Conservation (phyloP, 2,888 invertebrate genomes). For the Drosophila buzzatii region DNA sequence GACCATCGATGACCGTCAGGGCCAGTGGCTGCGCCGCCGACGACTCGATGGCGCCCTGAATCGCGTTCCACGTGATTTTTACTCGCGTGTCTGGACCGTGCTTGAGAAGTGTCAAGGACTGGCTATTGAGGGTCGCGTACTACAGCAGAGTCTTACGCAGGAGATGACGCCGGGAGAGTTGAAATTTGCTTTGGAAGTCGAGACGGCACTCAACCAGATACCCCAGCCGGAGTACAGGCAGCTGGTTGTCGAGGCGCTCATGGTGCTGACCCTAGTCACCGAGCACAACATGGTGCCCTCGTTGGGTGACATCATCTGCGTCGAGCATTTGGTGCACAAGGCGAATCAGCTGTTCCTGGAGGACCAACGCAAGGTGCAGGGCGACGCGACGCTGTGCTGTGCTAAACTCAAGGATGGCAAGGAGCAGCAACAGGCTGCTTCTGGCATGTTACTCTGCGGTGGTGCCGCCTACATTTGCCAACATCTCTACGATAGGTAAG, state of each 20-base stretch:
- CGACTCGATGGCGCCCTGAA: constrained; percentile 98
- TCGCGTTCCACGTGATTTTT: constrained; percentile 98
- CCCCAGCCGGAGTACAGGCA: constrained; percentile 99
- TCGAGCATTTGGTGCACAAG: constrained; percentile 96
- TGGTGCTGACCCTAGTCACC: constrained; percentile 96
- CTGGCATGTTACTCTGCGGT: constrained; percentile 91
- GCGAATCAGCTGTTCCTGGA: constrained; percentile 97
- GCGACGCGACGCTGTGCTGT: constrained; percentile 97
- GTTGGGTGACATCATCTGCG: constrained; percentile 92
- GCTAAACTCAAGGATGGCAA: constrained; percentile 90
- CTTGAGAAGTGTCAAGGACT: constrained; percentile 97
- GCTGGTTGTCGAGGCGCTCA: constrained; percentile 97
- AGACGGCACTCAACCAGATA: constrained; percentile 97
- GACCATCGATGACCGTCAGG: constrained; percentile 91
- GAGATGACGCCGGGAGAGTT: constrained; percentile 99
- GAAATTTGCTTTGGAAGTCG: constrained; percentile 98
- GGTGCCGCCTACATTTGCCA: constrained; percentile 98
- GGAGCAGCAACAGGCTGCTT: constrained; percentile 87
- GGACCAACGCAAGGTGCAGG: constrained; percentile 96
- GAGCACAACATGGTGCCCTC: constrained; percentile 93
- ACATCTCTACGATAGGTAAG: constrained; percentile 94
- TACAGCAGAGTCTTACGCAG: constrained; percentile 96
- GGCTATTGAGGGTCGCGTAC: constrained; percentile 94
- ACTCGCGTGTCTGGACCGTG: constrained; percentile 96
- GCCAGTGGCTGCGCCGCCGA: constrained; percentile 98